phyloP scores from a whole-genome alignment of 1,140 invertebrate genomes.

The Scaptomyza montana region DNA sequence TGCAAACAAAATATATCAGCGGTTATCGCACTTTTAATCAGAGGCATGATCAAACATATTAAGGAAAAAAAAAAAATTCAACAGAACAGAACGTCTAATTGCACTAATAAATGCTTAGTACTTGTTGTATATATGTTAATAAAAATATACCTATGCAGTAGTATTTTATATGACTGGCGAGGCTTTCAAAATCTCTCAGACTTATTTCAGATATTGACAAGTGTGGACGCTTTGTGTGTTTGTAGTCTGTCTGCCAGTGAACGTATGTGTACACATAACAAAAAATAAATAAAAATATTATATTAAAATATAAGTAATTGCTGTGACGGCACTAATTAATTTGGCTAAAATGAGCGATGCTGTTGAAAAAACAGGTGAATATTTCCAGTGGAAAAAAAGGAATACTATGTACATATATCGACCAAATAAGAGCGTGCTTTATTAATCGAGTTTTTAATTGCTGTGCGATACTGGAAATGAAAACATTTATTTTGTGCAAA shows the following conservation, averaged over 20 bases:
- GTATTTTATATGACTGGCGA: slow-evolving; percentile 14
- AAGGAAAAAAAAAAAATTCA: slow-evolving; percentile 16
- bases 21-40: slow-evolving; percentile 51
- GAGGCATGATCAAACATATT: slow-evolving; percentile 50
- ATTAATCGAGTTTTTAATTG: slow-evolving; percentile 24
- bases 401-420: background rate
- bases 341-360: slow-evolving; percentile 24
- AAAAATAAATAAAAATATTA: background rate
- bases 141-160: background rate
- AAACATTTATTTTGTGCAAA: background rate
- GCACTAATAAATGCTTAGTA: slow-evolving; percentile 43
- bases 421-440: background rate
- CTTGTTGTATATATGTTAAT: background rate
- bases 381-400: background rate
- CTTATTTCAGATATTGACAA: slow-evolving; percentile 62
- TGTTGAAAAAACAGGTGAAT: slow-evolving; percentile 51
- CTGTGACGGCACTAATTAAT: background rate
- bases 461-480: background rate
- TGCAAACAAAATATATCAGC: background rate
- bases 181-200: slow-evolving; percentile 57
- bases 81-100: slow-evolving; percentile 42
- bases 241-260: slow-evolving; percentile 5
- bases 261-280: background rate
- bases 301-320: background rate
- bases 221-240: slow-evolving; percentile 38